These are phyloP conservation scores for Notocelia uddmanniana DNA, from an alignment of 2,888 invertebrate species.

Conservation along the genomic window DNA sequence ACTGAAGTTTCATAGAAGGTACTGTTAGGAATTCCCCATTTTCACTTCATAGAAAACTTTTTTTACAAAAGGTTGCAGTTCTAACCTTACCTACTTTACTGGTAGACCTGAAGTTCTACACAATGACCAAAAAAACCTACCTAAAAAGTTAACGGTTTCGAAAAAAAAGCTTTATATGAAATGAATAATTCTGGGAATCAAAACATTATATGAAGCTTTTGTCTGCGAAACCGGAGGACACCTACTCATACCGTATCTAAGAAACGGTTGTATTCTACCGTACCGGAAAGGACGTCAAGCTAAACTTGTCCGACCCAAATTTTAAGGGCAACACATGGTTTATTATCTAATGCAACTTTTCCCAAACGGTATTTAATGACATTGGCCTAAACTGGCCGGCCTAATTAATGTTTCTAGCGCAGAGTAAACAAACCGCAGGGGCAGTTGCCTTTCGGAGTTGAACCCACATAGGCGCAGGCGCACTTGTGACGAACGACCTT, in stretches of 20 bases:
- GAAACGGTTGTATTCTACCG: background rate
- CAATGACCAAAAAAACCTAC: no score
- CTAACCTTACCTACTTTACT: no score
- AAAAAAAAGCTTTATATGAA: no score
- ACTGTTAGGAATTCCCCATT: no score
- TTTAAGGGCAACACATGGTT: background rate
- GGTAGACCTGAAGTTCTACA: no score
- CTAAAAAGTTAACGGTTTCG: no score
- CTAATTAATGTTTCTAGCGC: slow-evolving; percentile 16
- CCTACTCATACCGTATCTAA: background rate
- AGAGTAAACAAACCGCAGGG: background rate
- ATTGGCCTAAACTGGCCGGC: slow-evolving; percentile 13
- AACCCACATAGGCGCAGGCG: background rate
- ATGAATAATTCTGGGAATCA: no score
- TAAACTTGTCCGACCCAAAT: background rate
- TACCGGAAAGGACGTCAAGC: background rate
- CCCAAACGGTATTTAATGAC: slow-evolving; percentile 6
- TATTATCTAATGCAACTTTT: slow-evolving; percentile 13
- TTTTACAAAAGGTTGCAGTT: no score
- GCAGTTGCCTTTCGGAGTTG: slow-evolving; percentile 25
- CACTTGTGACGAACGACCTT: background rate
- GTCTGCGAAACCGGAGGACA: no score
- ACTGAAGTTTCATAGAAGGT: no score
- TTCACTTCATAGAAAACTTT: no score
- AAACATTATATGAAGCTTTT: no score